Conservation (phyloP, 1,140 invertebrate species). For the Caenorhabditis brenneri region DNA sequence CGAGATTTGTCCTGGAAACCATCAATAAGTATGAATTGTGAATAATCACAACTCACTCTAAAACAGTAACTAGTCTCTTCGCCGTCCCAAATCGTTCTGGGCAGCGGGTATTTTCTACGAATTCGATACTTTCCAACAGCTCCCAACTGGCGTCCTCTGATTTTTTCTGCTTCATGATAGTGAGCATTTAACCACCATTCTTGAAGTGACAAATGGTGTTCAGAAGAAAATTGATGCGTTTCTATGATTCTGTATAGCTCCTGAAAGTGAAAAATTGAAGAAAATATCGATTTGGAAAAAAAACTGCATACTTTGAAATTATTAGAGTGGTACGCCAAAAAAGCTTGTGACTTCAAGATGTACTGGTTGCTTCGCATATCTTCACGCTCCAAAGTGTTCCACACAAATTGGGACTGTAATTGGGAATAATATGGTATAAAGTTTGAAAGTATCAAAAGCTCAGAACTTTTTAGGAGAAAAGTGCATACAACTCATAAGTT, state of each 20-base stretch:
- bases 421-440: too few relatives aligned
- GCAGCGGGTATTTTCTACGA: constrained; percentile 93
- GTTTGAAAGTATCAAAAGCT: too few relatives aligned
- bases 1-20: constrained; percentile 78
- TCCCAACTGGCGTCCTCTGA: constrained; percentile 84
- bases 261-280: neutral
- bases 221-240: constrained; percentile 39
- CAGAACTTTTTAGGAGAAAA: too few relatives aligned
- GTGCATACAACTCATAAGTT: too few relatives aligned
- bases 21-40: neutral
- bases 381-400: constrained; percentile 82
- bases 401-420: constrained; percentile 82
- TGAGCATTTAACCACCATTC: constrained; percentile 49
- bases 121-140: constrained; percentile 94
- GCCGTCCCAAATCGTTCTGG: constrained; percentile 97
- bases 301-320: constrained; percentile 83
- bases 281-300: neutral
- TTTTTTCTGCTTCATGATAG: constrained; percentile 80
- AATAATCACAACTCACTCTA: constrained; percentile 73
- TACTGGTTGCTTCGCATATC: constrained; percentile 83
- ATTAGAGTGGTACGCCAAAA: constrained; percentile 82
- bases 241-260: constrained; percentile 37
- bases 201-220: constrained; percentile 39
- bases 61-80: constrained; percentile 99
- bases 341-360: constrained; percentile 97